These are phyloP conservation scores for Neotoma lepida DNA, from an alignment of 2,113 vertebrate species.

Conservation along the genomic window DNA sequence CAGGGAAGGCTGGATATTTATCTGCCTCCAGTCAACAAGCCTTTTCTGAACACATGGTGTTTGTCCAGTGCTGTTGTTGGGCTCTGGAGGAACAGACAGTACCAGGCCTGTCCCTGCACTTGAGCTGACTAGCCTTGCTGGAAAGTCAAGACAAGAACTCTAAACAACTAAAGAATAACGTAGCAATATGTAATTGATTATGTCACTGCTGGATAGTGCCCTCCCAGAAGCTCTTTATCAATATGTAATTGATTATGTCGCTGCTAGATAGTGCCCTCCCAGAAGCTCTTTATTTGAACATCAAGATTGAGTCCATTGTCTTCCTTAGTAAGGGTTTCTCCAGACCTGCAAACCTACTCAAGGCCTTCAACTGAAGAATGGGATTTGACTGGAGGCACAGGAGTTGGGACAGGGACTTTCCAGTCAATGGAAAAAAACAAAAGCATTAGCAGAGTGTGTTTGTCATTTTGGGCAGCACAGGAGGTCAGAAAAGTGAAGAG, in stretches of 20 bases:
- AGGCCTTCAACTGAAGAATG: neutral
- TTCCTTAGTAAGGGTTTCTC: neutral
- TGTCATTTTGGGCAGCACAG: neutral
- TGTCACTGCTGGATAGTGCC: neutral
- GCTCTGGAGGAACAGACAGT: conserved; percentile 56
- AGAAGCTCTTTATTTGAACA: neutral
- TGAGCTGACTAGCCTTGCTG: conserved; percentile 33
- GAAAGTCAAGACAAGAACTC: conserved; percentile 40
- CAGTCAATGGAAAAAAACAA: neutral
- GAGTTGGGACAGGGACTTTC: neutral
- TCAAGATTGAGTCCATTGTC: neutral
- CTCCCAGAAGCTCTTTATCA: conserved; percentile 15
- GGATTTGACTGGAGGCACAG: neutral
- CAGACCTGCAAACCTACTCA: neutral
- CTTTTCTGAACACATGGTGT: conserved; percentile 53
- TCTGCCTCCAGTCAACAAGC: conserved; percentile 25
- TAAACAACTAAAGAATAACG: conserved; percentile 35
- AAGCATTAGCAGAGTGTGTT: neutral
- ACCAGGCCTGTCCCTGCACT: neutral
- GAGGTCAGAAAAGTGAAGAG: neutral
- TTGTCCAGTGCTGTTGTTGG: neutral
- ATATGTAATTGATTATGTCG: conserved; percentile 43
- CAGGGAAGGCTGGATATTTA: conserved; percentile 50
- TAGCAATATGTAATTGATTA: conserved; percentile 55
- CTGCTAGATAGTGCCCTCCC: conserved; percentile 1